Evolutionary conservation across 2,113 vertebrate genomes (phyloP).

Genomic region (Sialia sialis): DNA sequence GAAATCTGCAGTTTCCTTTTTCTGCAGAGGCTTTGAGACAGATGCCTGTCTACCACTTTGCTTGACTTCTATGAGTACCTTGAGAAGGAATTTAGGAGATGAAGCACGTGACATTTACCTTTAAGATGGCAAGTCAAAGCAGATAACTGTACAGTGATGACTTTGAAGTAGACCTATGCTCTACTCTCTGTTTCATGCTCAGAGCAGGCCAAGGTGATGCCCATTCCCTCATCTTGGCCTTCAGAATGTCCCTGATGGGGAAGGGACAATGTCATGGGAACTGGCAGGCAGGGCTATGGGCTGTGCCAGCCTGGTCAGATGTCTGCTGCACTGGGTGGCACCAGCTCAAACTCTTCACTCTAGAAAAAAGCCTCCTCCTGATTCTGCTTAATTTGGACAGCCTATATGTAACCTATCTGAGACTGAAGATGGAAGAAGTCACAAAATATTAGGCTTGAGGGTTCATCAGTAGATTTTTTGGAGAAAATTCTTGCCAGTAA

Average conservation of each 20-base stretch:
- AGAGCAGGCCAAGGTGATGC: not conserved
- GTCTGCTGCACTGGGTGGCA: not conserved
- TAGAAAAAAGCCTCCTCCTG: not conserved
- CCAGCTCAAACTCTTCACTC: not conserved
- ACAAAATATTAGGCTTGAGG: not conserved
- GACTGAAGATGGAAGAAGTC: not conserved
- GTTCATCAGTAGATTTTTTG: not conserved
- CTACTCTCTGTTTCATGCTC: not conserved
- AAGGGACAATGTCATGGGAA: not conserved
- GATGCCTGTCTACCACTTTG: not conserved
- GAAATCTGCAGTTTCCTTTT: not conserved
- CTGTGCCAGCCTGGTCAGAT: not conserved
- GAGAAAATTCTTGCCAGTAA: not conserved
- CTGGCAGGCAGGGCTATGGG: fast-evolving
- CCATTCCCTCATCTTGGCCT: not conserved
- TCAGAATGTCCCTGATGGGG: not conserved
- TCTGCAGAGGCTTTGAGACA: not conserved
- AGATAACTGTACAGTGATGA: not conserved
- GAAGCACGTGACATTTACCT: not conserved
- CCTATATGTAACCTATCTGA: not conserved
- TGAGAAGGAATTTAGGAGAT: not conserved
- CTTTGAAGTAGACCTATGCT: not conserved
- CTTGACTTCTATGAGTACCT: not conserved
- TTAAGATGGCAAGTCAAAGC: not conserved
- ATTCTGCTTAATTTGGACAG: not conserved